phyloP scores from a whole-genome alignment of 2,113 vertebrate species.

The Solenodon paradoxus region DNA sequence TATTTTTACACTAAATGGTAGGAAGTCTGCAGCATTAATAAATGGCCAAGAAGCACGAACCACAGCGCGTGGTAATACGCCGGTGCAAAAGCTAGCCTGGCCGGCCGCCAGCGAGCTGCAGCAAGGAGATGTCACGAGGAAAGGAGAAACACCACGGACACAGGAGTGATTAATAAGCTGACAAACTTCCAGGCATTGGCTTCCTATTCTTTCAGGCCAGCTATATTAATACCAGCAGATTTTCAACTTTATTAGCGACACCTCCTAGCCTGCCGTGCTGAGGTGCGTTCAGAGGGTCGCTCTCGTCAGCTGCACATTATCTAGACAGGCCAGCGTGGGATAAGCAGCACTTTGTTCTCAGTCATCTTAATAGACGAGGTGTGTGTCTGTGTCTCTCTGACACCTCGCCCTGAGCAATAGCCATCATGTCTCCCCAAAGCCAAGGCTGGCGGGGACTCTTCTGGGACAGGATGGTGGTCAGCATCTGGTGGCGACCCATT shows the following conservation, averaged over 20 bases:
- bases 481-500: neutral
- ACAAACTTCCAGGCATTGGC: slow-evolving; percentile 77
- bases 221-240: slow-evolving; percentile 69
- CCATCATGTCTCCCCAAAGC: neutral
- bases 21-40: slow-evolving; percentile 90
- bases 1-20: slow-evolving; percentile 95
- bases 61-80: slow-evolving; percentile 79
- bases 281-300: neutral
- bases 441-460: neutral
- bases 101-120: slow-evolving; percentile 86
- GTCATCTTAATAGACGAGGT: neutral
- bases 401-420: neutral
- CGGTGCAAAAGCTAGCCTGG: slow-evolving; percentile 81
- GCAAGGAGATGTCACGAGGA: no score
- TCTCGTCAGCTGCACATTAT: slow-evolving; percentile 40
- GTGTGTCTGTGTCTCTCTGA: neutral
- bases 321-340: neutral
- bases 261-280: slow-evolving; percentile 32
- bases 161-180: slow-evolving; percentile 82
- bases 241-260: slow-evolving; percentile 75
- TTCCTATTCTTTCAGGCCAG: slow-evolving; percentile 67
- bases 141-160: slow-evolving; percentile 77
- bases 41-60: slow-evolving; percentile 83
- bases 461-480: rapidly evolving
- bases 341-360: neutral